These are phyloP conservation scores for Cygnus atratus DNA, from an alignment of 2,113 vertebrate genomes.

Conservation along the genomic window DNA sequence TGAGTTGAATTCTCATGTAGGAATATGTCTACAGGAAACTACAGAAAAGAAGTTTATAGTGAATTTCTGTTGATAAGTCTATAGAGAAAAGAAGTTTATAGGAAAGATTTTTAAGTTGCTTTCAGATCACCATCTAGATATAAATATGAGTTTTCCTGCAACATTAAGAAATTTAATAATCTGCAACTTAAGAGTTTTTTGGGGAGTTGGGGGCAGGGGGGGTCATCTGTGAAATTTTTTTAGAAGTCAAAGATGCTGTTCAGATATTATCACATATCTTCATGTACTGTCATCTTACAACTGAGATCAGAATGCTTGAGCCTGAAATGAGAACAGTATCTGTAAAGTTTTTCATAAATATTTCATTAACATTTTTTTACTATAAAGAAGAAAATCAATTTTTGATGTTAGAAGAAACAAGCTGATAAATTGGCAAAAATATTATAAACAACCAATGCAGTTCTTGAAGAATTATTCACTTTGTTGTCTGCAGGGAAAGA, in stretches of 20 bases:
- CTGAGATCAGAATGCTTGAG: not conserved
- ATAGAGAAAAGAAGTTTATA: not conserved
- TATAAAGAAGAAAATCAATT: not conserved
- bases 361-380: not conserved
- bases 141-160: not conserved
- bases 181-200: not conserved
- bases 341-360: not conserved
- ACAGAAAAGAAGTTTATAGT: not conserved
- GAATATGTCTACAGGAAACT: not conserved
- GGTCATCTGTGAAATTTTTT: not conserved
- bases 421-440: not conserved
- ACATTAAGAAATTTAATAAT: not conserved
- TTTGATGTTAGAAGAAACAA: not conserved
- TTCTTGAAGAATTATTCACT: not conserved
- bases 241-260: not conserved
- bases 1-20: not conserved
- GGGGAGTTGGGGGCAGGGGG: accelerated
- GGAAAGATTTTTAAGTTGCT: not conserved
- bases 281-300: not conserved
- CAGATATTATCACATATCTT: not conserved
- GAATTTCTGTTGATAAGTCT: not conserved
- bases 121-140: not conserved
- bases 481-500: not conserved
- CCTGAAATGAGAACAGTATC: not conserved
- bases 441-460: not conserved